A percentile compares a stretch with the other conserved stretches of the same genome.
phyloP scores from a whole-genome alignment of 2,888 invertebrate species.

The Cantharis nigra region DNA sequence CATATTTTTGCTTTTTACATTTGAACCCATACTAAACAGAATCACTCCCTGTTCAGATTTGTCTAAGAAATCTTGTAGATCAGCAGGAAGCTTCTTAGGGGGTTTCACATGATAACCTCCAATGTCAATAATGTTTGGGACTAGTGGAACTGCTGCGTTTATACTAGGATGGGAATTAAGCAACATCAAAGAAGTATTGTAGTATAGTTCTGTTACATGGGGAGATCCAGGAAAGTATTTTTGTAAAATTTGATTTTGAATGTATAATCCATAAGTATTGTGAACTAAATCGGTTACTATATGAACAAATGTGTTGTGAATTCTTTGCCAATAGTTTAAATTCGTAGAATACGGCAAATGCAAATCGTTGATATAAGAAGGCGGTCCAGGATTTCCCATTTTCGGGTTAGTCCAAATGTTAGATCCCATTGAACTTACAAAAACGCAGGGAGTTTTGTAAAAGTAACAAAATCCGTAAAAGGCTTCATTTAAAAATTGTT shows the following conservation, averaged over 20 bases:
- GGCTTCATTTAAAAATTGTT: slow-evolving; percentile 56
- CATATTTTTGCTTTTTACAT: slow-evolving; percentile 62
- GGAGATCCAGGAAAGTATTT: slow-evolving; percentile 32
- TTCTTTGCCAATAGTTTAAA: slow-evolving; percentile 22
- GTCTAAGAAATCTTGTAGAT: slow-evolving; percentile 60
- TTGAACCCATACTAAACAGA: slow-evolving; percentile 66
- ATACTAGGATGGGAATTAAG: slow-evolving; percentile 33
- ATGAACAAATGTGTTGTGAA: slow-evolving; percentile 8
- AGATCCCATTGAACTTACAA: slow-evolving; percentile 48
- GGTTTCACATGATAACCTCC: slow-evolving; percentile 59
- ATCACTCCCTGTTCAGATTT: slow-evolving; percentile 60
- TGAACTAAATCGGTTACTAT: neutral
- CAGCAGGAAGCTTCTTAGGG: slow-evolving; percentile 46
- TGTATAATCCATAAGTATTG: neutral
- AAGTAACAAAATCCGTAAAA: slow-evolving; percentile 47
- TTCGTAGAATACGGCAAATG: slow-evolving; percentile 20
- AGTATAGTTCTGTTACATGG: slow-evolving; percentile 24
- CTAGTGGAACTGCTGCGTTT: slow-evolving; percentile 21
- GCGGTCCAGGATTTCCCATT: slow-evolving; percentile 55
- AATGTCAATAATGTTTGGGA: slow-evolving; percentile 62
- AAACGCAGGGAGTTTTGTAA: slow-evolving; percentile 42
- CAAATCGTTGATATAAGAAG: slow-evolving; percentile 57
- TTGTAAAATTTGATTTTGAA: slow-evolving; percentile 28
- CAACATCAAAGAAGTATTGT: slow-evolving; percentile 33
- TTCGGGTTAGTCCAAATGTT: slow-evolving; percentile 54